phyloP scores from a whole-genome alignment of 1,140 invertebrate species.

The Aradophagus sp. region DNA sequence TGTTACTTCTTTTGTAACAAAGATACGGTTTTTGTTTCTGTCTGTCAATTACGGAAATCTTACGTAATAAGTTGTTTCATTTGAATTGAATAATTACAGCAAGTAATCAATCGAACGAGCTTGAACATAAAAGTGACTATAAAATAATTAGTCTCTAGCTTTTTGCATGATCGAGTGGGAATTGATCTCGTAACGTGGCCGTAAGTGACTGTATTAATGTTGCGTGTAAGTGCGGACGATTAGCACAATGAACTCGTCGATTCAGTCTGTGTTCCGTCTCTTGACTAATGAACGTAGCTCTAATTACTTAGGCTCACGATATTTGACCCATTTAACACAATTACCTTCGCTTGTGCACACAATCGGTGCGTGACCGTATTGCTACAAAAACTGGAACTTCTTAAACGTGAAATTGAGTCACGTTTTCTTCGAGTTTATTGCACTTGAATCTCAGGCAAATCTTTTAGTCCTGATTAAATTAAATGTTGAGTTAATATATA shows the following conservation, averaged over 20 bases:
- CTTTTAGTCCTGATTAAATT: too few species aligned
- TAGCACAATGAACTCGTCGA: slow-evolving; percentile 40
- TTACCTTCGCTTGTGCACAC: slow-evolving; percentile 33
- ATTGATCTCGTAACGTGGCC: background rate
- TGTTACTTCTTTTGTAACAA: slow-evolving; percentile 25
- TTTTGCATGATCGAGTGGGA: slow-evolving; percentile 9
- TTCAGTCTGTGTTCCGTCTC: slow-evolving; percentile 23
- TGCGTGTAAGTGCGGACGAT: slow-evolving; percentile 33
- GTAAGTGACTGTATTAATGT: slow-evolving; percentile 14
- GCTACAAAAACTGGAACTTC: too few species aligned
- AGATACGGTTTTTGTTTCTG: slow-evolving; percentile 12
- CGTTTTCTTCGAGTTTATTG: too few species aligned
- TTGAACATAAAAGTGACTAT: too few species aligned
- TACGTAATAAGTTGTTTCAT: background rate
- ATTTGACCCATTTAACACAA: slow-evolving; percentile 52
- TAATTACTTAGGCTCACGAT: slow-evolving; percentile 38
- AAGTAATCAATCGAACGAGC: too few species aligned
- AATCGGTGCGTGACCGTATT: slow-evolving; percentile 26
- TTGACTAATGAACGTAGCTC: slow-evolving; percentile 35
- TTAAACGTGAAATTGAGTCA: too few species aligned
- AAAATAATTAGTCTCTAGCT: too few species aligned
- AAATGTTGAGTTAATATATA: too few species aligned
- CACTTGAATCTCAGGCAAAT: too few species aligned
- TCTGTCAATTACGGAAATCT: background rate
- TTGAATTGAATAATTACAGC: background rate